phyloP scores from a whole-genome alignment of 1,140 invertebrate species.

The Cotesia chilonis region DNA sequence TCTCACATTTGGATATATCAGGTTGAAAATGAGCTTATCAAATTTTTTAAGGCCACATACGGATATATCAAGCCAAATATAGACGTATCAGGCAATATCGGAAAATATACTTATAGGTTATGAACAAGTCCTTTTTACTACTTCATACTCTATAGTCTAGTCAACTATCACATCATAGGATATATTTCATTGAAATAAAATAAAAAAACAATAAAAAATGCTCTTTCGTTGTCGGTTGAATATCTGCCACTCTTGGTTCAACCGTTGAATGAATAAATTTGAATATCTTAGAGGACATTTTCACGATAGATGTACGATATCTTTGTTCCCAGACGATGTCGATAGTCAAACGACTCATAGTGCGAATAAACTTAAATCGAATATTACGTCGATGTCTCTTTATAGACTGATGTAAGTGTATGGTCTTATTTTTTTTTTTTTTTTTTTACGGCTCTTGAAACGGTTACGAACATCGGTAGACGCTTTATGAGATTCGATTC shows the following conservation, averaged over 20 bases:
- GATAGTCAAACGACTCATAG: neutral
- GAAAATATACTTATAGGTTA: neutral
- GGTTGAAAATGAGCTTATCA: too few relatives aligned
- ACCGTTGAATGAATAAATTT: slow-evolving; percentile 39
- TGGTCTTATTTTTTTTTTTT: too few relatives aligned
- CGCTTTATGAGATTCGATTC: too few relatives aligned
- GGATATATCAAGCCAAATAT: too few relatives aligned
- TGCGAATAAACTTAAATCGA: slow-evolving; percentile 7
- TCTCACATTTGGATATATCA: too few relatives aligned
- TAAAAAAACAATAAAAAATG: slow-evolving; percentile 12
- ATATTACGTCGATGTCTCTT: neutral
- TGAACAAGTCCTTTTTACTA: too few relatives aligned
- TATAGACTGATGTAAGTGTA: neutral
- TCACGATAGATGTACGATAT: slow-evolving; percentile 23
- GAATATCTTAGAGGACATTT: slow-evolving; percentile 29
- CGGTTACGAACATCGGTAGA: too few relatives aligned
- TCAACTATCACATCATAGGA: neutral
- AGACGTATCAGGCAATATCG: too few relatives aligned
- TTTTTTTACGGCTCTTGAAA: too few relatives aligned
- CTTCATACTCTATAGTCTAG: too few relatives aligned
- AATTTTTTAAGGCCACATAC: too few relatives aligned
- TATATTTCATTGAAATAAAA: too few relatives aligned
- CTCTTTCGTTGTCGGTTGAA: slow-evolving; percentile 4
- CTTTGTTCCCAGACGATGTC: slow-evolving; percentile 27
- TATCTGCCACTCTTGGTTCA: slow-evolving; percentile 27